These are phyloP conservation scores for Echinops telfairi DNA, from an alignment of 2,113 vertebrate genomes.

Conservation along the genomic window DNA sequence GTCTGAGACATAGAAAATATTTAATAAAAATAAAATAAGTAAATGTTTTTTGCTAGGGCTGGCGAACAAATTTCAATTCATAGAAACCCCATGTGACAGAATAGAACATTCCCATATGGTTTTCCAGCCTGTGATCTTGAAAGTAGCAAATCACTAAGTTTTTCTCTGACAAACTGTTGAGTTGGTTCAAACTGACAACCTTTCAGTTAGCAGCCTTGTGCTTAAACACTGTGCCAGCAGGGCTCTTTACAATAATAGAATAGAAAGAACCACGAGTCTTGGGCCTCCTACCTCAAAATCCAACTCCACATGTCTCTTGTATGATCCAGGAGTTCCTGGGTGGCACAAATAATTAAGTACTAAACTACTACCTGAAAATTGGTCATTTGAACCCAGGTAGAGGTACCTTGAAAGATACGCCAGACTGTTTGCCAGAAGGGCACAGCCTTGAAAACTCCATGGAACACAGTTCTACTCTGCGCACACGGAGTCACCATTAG, in stretches of 20 bases:
- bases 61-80: neutral
- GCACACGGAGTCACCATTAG: neutral
- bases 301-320: neutral
- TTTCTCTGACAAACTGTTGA: neutral
- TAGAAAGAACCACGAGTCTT: neutral
- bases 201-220: neutral
- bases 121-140: neutral
- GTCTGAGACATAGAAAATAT: neutral
- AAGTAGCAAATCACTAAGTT: neutral
- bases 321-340: neutral
- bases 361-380: neutral
- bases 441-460: neutral
- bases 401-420: neutral
- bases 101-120: neutral
- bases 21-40: neutral
- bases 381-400: too few species aligned
- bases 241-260: neutral
- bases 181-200: neutral
- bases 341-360: neutral
- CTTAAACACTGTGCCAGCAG: neutral
- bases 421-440: neutral
- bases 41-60: neutral
- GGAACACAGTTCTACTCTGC: neutral
- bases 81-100: neutral
- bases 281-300: neutral